Evolutionary conservation across 92 coral and sea anemone genomes (phyloP).

Genomic region (Palythoa heliodiscus): DNA sequence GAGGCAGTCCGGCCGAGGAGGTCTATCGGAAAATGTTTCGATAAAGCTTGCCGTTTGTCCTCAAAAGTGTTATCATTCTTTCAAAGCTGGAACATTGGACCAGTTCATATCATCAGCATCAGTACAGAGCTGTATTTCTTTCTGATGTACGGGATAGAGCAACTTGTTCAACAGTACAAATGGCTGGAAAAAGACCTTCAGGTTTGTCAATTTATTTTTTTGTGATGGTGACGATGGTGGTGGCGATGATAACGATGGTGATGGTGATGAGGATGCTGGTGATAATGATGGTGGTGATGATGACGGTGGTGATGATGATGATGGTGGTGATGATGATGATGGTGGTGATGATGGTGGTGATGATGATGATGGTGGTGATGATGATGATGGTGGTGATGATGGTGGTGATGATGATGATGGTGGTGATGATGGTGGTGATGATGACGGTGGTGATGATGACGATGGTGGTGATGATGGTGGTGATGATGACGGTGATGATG

Average conservation of each 20-base stretch:
- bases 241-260: too few relatives aligned
- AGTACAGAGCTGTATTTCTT: conserved; percentile 92
- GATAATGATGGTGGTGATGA: not conserved
- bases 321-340: not conserved
- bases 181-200: conserved; percentile 90
- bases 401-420: not conserved
- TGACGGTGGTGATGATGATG: not conserved
- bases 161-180: conserved; percentile 79
- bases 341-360: not conserved
- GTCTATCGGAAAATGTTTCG: not conserved
- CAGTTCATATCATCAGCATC: conserved; percentile 92
- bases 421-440: not conserved
- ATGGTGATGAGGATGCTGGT: too few relatives aligned
- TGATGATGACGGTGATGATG: too few relatives aligned
- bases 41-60: not conserved
- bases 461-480: not conserved
- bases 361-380: not conserved
- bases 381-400: too few relatives aligned
- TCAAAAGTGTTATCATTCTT: not conserved
- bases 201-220: conserved; percentile 60
- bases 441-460: not conserved
- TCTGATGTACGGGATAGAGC: conserved; percentile 79
- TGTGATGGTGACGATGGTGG: not conserved
- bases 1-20: not conserved
- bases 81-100: conserved; percentile 95